These are phyloP conservation scores for Panthera tigris DNA, from an alignment of 2,113 vertebrate genomes.

Conservation along the genomic window DNA sequence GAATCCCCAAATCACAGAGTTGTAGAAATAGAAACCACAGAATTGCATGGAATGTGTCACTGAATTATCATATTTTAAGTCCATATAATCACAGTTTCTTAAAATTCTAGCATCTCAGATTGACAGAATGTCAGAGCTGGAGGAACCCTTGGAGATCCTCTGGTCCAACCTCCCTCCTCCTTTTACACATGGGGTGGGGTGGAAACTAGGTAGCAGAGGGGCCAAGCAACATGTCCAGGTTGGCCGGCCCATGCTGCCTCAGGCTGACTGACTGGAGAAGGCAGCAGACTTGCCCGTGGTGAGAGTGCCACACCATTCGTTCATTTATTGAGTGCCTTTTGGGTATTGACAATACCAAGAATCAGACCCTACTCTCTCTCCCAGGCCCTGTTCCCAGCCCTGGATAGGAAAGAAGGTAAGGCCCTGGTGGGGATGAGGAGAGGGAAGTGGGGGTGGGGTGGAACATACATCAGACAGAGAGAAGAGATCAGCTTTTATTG, in stretches of 20 bases:
- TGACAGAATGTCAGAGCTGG: conserved; percentile 39
- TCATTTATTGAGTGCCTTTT: conserved; percentile 40
- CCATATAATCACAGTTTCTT: conserved; percentile 41
- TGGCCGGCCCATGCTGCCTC: background rate
- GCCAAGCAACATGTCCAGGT: background rate
- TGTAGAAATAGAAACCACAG: conserved; percentile 46
- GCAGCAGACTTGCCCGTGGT: background rate
- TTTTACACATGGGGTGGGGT: background rate
- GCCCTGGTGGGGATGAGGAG: conserved; percentile 35
- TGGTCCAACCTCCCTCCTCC: background rate
- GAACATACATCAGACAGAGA: conserved; percentile 79
- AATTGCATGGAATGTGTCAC: conserved; percentile 48
- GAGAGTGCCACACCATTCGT: background rate
- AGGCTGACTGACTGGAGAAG: conserved; percentile 35
- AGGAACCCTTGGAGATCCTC: conserved; percentile 25
- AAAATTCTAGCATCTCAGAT: conserved; percentile 48
- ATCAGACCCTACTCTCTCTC: conserved; percentile 58
- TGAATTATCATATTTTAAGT: conserved; percentile 33
- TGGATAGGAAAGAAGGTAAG: conserved; percentile 54
- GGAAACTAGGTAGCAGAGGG: conserved; percentile 3
- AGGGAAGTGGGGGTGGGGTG: conserved; percentile 40
- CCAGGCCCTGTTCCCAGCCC: conserved; percentile 33
- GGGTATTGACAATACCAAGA: conserved; percentile 11
- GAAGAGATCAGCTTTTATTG: conserved; percentile 79
- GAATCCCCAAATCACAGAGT: conserved; percentile 41